Evolutionary conservation across 1,140 invertebrate genomes (phyloP), one percentile per base, ranked within the genome.

Genomic region (Zaprionus nigranus): DNA sequence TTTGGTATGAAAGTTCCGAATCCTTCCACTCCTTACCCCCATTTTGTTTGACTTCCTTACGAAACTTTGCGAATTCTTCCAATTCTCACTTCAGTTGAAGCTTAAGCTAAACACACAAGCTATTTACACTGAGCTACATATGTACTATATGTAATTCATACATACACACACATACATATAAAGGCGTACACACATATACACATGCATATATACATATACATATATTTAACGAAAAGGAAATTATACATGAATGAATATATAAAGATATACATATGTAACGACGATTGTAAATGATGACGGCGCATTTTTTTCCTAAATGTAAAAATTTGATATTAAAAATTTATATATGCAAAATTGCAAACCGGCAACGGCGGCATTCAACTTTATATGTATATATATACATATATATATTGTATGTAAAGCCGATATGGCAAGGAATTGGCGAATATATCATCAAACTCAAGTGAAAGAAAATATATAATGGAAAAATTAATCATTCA

Each of bases 241-340:
- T 79, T 85, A 85, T 85, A 78, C 69, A 84, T 17, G 40, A 46
- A 43, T 43, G 15, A 43, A 67, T 78, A 62, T 66, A 82, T 51
- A 51, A 20, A 20, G 6, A 49, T 49, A 59, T 57, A 49, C 3
- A 46, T 65, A 56, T 68, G 67, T 62, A 75, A 67, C 64, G 68
- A 56, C 2, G 40, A 46, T 46, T 90, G 81, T 88, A 75, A 64
- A 79, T 81, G 67, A 26, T 72, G 80, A 72, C 63, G 74, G 76
- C 83, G 71, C 72, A 86, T 87, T 88, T 87, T 85, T 87, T 88
- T 88, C 81, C 84, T 84, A 87, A 79, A 73, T 87, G 78, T 87
- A 87, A 87, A 80, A 74, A 88, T 88, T 88, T 88, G 81, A 88
- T 88, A 87, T 88, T 79, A 88, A 79, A 88, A 88, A 88, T 90